Base-by-base conservation (phyloP, 2,888 invertebrate genomes). In the Crossocerus cetratus region DNA sequence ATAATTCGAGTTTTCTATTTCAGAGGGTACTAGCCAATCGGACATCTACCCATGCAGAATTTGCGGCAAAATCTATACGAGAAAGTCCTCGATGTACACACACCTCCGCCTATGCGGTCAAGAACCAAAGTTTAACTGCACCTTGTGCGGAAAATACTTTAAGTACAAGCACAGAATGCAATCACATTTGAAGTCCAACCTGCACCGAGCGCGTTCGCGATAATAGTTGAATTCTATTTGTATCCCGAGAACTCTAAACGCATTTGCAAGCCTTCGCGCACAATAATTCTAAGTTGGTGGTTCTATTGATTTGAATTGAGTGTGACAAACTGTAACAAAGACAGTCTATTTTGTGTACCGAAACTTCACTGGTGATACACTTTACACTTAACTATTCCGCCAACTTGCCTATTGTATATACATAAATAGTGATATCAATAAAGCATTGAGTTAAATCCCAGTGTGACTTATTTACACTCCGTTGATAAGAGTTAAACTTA, bases 51-150 rank as follows among this genome's bases (percentile, higher is more conserved):
- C 83, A 5, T 90, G 88, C 75, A 71, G 73, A 20, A 81, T 76
- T 8, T 90, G 89, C 74, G 86, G 87, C 42, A 84, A 83, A 64
- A 69, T 80, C 53, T 90, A 88, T 70, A 76, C 80, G 22, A 83
- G 86, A 60, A 88, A 87, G 70, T 87, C 89, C 2, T 90, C 90
- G 42, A 85, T 90, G 74, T 87, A 86, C 69, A 84, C 85, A 18
- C 89, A 90, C 66, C 80, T 84, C 14, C 81, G 83, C 45, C 69
- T 83, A 11, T 91, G 91, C 69, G 90, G 90, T 18, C 87, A 90
- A 74, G 88, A 88, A 65, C 87, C 89, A 44, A 86, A 86, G 80
- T 91, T 89, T 80, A 76, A 76, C 5, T 91, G 91, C 73, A 83
- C 85, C 14, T 80, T 86, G 42, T 91, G 91, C 75, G 86, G 86